Base-by-base conservation (phyloP, 37 sponge, comb jelly and placozoan species). In the Amphimedon queenslandica region DNA sequence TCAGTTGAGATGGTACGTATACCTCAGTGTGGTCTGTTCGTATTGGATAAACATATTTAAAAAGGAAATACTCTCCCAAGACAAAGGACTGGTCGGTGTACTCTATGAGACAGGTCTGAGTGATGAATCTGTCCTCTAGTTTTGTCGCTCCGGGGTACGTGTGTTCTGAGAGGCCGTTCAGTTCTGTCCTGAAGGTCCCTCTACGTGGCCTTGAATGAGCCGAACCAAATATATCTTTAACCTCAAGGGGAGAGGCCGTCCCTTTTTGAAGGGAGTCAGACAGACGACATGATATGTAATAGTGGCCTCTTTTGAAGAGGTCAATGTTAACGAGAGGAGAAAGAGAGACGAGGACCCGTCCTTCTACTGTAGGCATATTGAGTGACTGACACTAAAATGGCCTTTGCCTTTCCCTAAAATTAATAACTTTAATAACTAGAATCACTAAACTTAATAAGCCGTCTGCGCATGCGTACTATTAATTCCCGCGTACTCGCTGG, bases 301-400 rank as follows among this genome's bases (percentile, higher is more conserved):
- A 90, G 69, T 67, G 76, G 25, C 91, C 91, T 41, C 80, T 85
- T 60, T 78, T 81, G 74, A 90, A 85, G 0, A 90, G 51, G 29
- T 90, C 86, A 33, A 82, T 42, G 64, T 90, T 90, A 23, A 90
- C 86, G 10, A 90, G 57, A 1, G 91, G 91, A 31, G 78, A 73
- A 18, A 82, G 75, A 16, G 77, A 77, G 40, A 85, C 86, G 27
- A 85, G 70, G 21, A 90, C 53, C 41, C 70, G 40, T 16, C 73
- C 64, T 34, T 73, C 77, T 25, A 85, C 31, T 63, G 81, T 76
- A 13, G 91, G 91, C 91, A 90, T 90, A 30, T 63, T 61, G n/a
- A n/a, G n/a, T n/a, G n/a, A n/a, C n/a, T n/a, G n/a, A n/a, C n/a
- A n/a, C n/a, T n/a, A n/a, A n/a, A n/a, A n/a, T n/a, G n/a, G n/a